Evolutionary conservation across 1,140 invertebrate species (phyloP).

Genomic region (Eriocheir sinensis): DNA sequence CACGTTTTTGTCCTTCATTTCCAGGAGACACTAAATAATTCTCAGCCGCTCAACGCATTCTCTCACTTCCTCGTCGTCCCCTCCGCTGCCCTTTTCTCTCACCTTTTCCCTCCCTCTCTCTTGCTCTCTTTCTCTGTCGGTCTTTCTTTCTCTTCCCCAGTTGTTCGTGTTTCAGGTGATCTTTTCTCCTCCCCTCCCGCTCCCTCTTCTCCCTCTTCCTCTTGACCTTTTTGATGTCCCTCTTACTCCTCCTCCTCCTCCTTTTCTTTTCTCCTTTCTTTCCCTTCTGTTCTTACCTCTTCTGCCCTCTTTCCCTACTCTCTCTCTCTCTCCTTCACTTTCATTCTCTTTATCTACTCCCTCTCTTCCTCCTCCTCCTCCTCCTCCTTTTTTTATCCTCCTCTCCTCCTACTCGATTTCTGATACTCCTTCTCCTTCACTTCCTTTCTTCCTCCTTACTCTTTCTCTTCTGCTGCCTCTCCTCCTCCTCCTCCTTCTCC

Average conservation of each 20-base stretch:
- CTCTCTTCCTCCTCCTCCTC: neutral
- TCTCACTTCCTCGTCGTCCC: neutral
- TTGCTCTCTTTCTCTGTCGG: neutral
- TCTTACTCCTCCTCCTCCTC: neutral
- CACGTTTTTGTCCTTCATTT: neutral
- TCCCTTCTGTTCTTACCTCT: neutral
- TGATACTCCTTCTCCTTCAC: neutral
- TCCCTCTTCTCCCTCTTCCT: neutral
- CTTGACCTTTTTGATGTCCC: no score
- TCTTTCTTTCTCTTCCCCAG: neutral
- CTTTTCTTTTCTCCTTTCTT: neutral
- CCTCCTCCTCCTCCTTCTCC: neutral
- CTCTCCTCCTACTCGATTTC: neutral
- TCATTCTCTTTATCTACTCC: neutral
- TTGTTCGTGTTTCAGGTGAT: no score
- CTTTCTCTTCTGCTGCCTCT: neutral
- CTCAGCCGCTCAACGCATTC: neutral
- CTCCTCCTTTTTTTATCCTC: neutral
- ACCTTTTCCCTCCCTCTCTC: neutral
- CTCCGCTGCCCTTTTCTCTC: neutral
- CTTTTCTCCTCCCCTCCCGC: neutral
- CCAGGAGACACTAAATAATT: neutral
- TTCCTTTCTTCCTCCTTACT: neutral
- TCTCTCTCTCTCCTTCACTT: neutral
- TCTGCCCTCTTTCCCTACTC: neutral